Percentiles rank a stretch among this genome's conserved stretches.
Evolutionary conservation across 2,888 invertebrate species (phyloP).

Genomic region (Petrolisthes cinctipes): DNA sequence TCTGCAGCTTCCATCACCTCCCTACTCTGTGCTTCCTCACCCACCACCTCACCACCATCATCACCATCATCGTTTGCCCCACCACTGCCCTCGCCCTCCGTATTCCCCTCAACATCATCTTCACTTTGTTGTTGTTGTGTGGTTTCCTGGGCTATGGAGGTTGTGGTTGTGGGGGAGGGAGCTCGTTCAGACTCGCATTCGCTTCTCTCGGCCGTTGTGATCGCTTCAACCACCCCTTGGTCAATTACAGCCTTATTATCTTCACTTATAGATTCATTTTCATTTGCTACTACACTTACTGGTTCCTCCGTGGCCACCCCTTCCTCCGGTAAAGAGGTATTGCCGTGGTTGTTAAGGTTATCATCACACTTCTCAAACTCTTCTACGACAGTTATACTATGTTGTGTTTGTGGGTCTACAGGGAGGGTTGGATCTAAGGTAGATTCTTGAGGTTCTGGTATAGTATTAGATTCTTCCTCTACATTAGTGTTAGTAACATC

Average conservation of each 20-base stretch:
- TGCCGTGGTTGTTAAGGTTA: slow-evolving; percentile 28
- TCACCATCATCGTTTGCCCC: not conserved
- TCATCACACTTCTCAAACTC: slow-evolving; percentile 35
- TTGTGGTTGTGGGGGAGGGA: no score
- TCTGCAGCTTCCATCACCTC: not conserved
- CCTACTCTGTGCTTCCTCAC: slow-evolving; percentile 10
- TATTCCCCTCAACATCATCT: not conserved
- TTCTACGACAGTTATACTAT: slow-evolving; percentile 27
- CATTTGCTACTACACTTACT: no score
- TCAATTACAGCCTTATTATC: no score
- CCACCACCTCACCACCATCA: not conserved
- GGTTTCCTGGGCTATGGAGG: not conserved
- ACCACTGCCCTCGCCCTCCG: not conserved
- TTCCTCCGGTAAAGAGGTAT: not conserved
- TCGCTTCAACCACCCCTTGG: no score
- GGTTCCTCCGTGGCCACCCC: not conserved
- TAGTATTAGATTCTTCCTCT: slow-evolving; percentile 32
- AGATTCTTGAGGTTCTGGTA: slow-evolving; percentile 21
- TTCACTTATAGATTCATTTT: no score
- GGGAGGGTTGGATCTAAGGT: slow-evolving; percentile 16
- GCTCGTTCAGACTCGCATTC: no score
- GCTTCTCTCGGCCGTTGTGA: no score
- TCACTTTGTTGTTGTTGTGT: not conserved
- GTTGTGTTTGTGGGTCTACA: not conserved
- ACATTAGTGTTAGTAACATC: slow-evolving; percentile 29